Evolutionary conservation across 2,113 vertebrate species (phyloP).

Genomic region (Chionomys nivalis): DNA sequence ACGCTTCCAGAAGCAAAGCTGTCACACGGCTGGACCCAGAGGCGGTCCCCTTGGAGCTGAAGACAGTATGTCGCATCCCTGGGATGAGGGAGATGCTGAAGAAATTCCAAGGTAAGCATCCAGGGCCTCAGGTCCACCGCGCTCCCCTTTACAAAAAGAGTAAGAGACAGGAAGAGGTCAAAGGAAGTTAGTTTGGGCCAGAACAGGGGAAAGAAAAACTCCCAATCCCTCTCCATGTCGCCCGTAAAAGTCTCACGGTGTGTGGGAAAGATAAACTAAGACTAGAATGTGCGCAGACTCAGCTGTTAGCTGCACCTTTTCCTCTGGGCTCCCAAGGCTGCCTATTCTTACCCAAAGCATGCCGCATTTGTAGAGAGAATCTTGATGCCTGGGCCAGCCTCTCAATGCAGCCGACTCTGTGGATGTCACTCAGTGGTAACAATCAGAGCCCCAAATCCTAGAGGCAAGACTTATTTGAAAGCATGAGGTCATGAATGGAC

Average conservation of each 20-base stretch:
- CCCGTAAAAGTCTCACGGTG: neutral
- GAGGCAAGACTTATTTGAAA: neutral
- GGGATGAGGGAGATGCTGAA: slow-evolving; percentile 76
- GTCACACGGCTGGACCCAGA: slow-evolving; percentile 21
- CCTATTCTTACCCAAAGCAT: neutral
- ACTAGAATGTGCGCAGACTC: neutral
- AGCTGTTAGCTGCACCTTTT: neutral
- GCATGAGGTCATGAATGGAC: neutral
- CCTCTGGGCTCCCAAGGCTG: neutral
- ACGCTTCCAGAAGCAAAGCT: slow-evolving; percentile 57
- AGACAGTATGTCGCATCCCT: slow-evolving; percentile 64
- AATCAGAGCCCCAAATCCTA: neutral
- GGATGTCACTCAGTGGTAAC: neutral
- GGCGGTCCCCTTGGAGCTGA: slow-evolving; percentile 64
- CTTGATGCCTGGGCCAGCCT: neutral
- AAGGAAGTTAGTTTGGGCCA: neutral
- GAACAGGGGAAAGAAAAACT: neutral
- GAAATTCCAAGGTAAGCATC: slow-evolving; percentile 68
- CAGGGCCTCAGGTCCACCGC: too few species aligned
- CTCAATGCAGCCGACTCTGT: rapidly evolving
- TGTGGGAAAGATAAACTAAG: neutral
- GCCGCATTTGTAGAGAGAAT: neutral
- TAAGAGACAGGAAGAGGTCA: neutral
- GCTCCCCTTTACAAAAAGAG: neutral
- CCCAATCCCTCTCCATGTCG: neutral